Evolutionary conservation across 2,113 vertebrate species (phyloP).

Genomic region (Bucco capensis): DNA sequence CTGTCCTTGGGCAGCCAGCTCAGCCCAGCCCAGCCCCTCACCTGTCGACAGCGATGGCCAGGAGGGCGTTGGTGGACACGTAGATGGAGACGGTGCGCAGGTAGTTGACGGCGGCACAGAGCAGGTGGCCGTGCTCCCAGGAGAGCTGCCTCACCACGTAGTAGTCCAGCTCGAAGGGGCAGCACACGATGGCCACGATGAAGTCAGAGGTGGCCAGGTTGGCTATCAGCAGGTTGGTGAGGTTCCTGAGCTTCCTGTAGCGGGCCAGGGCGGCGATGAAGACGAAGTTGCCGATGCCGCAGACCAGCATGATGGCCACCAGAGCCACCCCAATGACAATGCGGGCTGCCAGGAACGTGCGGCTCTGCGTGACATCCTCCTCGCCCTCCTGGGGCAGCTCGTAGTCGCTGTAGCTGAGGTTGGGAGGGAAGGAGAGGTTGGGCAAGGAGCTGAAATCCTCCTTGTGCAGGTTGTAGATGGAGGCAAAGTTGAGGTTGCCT

Average conservation of each 20-base stretch:
- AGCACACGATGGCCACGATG: conserved; percentile 92
- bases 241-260: conserved; percentile 92
- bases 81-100: conserved; percentile 90
- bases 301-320: conserved; percentile 90
- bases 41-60: conserved; percentile 96
- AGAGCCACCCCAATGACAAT: conserved; percentile 86
- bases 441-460: conserved; percentile 43
- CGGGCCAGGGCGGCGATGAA: conserved; percentile 87
- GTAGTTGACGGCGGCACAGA: conserved; percentile 93
- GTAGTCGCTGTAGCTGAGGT: conserved; percentile 83
- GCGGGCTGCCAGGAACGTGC: conserved; percentile 88
- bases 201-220: conserved; percentile 96
- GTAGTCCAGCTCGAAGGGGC: conserved; percentile 97
- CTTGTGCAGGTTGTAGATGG: conserved; percentile 51
- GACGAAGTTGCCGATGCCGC: conserved; percentile 87
- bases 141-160: conserved; percentile 92
- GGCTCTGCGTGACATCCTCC: conserved; percentile 87
- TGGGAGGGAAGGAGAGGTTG: conserved; percentile 69
- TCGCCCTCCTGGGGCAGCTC: conserved; percentile 83
- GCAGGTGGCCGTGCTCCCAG: conserved; percentile 88
- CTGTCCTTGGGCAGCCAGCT: neutral
- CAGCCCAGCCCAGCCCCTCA: conserved; percentile 69
- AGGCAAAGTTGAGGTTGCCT: conserved; percentile 46
- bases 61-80: conserved; percentile 92
- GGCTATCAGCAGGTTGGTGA: conserved; percentile 95